A percentile compares a stretch with the other conserved stretches of the same genome.
These are phyloP conservation scores for Drosophila infuscata DNA, from an alignment of 2,888 invertebrate genomes.

Conservation along the genomic window DNA sequence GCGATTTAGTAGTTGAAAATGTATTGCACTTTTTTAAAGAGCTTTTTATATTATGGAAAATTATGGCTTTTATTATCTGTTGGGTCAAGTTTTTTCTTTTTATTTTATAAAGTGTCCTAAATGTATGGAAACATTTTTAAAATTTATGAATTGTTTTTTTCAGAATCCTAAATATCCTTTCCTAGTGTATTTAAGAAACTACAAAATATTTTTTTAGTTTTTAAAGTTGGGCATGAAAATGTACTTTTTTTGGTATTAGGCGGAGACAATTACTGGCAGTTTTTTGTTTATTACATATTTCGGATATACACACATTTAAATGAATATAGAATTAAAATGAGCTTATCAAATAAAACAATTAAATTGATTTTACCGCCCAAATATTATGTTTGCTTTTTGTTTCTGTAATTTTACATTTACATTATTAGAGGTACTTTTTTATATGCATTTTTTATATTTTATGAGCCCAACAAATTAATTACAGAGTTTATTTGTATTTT, in stretches of 20 bases:
- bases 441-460: conserved; percentile 19
- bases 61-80: conserved; percentile 15
- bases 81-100: background rate
- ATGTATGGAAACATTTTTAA: conserved; percentile 13
- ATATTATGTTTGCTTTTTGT: background rate
- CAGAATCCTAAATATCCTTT: conserved; percentile 3
- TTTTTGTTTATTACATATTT: conserved; percentile 58
- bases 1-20: conserved; percentile 38
- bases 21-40: conserved; percentile 15
- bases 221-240: conserved; percentile 40
- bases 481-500: conserved; percentile 26
- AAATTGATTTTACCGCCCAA: conserved; percentile 58
- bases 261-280: conserved; percentile 79
- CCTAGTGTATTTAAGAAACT: conserved; percentile 17
- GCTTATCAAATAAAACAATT: conserved; percentile 40
- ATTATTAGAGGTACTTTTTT: conserved; percentile 35
- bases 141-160: conserved; percentile 7
- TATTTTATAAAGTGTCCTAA: conserved; percentile 15
- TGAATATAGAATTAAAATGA: conserved; percentile 36
- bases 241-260: conserved; percentile 46
- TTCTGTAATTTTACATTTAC: conserved; percentile 24
- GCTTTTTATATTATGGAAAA: conserved; percentile 19
- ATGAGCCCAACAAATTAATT: conserved; percentile 37
- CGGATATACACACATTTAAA: conserved; percentile 28
- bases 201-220: conserved; percentile 30